Conservation (phyloP, 2,113 vertebrate genomes). For the Laticauda laticaudata region DNA sequence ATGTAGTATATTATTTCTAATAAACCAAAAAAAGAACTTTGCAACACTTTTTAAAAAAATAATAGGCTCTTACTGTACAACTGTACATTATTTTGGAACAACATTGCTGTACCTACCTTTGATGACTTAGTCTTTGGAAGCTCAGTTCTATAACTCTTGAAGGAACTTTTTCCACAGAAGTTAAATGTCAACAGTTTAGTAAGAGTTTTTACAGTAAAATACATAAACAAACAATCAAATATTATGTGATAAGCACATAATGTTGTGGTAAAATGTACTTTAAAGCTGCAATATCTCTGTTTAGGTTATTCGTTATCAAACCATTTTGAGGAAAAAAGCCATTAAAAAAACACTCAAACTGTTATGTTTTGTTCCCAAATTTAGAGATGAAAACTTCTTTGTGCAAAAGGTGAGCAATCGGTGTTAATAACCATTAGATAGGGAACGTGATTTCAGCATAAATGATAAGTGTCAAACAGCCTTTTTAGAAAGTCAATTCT, state of each 20-base stretch:
- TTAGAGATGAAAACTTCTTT: conserved; percentile 11
- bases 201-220: conserved; percentile 78
- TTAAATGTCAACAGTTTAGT: conserved; percentile 98
- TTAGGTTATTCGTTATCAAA: conserved; percentile 58
- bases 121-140: conserved; percentile 82
- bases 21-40: conserved; percentile 63
- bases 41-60: conserved; percentile 42
- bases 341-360: background rate
- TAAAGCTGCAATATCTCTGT: conserved; percentile 75
- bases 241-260: conserved; percentile 79
- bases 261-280: conserved; percentile 72
- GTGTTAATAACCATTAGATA: background rate
- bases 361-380: background rate
- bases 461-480: background rate
- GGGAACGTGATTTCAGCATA: background rate
- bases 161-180: conserved; percentile 86
- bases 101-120: conserved; percentile 88
- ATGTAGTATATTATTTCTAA: conserved; percentile 60
- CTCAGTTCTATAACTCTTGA: conserved; percentile 87
- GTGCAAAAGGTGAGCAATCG: conserved; percentile 4
- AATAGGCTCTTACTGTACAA: background rate
- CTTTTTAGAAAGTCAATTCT: background rate
- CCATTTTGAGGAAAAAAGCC: conserved; percentile 25
- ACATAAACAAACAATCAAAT: conserved; percentile 73
- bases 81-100: conserved; percentile 70